These are phyloP conservation scores for Corbicula japonica DNA, from an alignment of 2,888 invertebrate genomes.

Conservation along the genomic window DNA sequence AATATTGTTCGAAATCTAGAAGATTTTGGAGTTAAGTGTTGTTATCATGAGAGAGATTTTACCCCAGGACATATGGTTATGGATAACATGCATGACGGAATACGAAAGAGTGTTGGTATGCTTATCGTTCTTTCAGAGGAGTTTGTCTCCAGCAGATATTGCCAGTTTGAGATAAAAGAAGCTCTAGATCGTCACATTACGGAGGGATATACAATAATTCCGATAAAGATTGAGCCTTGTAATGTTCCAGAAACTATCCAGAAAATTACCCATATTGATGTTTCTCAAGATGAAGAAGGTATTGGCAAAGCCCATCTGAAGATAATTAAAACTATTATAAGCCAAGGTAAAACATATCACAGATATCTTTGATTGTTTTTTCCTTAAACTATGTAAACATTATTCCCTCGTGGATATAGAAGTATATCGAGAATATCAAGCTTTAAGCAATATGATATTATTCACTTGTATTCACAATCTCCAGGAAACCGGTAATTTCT, in stretches of 20 bases:
- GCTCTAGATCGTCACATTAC: conserved; percentile 12
- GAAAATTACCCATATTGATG: conserved; percentile 29
- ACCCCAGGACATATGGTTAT: conserved; percentile 21
- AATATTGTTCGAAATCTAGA: conserved; percentile 12
- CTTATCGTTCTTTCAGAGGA: conserved; percentile 36
- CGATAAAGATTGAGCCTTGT: conserved; percentile 21
- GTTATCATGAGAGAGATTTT: conserved; percentile 31
- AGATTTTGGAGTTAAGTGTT: conserved; percentile 9
- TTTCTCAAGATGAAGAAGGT: neutral
- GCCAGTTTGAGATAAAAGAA: conserved; percentile 13
- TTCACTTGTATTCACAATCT: no score
- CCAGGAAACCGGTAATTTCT: no score
- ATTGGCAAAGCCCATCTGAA: neutral
- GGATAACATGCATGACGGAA: conserved; percentile 23
- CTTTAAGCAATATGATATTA: no score
- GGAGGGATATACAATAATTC: conserved; percentile 11
- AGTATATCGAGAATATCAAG: no score
- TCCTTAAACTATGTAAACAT: no score
- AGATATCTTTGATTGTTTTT: no score
- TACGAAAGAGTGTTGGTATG: conserved; percentile 16
- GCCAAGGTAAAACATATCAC: no score
- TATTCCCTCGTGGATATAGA: no score
- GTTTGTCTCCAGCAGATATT: conserved; percentile 14
- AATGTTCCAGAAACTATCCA: conserved; percentile 20
- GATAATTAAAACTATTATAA: conserved; percentile 9